Evolutionary conservation across 2,113 vertebrate genomes (phyloP).

Genomic region (Triplophysa rosa): DNA sequence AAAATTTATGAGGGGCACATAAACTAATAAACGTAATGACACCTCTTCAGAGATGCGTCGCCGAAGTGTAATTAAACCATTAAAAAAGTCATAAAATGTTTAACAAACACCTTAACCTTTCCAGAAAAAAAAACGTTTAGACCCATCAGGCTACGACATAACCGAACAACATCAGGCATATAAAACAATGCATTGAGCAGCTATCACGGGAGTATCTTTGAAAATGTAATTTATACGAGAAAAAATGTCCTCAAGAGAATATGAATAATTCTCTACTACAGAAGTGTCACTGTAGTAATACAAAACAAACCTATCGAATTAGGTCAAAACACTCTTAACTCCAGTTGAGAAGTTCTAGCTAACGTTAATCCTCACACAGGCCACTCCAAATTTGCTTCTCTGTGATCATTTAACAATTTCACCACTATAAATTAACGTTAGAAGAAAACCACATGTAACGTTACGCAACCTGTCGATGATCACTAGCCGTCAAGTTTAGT

Average conservation of each 20-base stretch:
- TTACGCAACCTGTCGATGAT: not conserved
- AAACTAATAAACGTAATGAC: not conserved
- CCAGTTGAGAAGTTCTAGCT: slow-evolving; percentile 23
- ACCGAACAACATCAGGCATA: not conserved
- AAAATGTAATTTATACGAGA: not conserved
- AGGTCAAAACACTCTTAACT: slow-evolving; percentile 27
- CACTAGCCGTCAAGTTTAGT: not conserved
- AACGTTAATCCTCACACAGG: slow-evolving; percentile 18
- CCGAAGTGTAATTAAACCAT: not conserved
- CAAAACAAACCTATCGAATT: not conserved
- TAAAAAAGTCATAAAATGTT: no score
- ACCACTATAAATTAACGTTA: not conserved
- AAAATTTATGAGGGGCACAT: not conserved
- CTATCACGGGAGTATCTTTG: no score
- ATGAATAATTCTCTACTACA: not conserved
- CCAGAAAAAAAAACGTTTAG: no score
- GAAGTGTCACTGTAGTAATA: slow-evolving; percentile 17
- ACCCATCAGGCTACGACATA: not conserved
- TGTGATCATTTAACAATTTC: not conserved
- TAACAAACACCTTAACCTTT: no score
- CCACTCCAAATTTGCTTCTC: not conserved
- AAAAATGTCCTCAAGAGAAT: not conserved
- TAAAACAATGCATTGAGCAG: not conserved
- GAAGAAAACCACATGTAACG: not conserved
- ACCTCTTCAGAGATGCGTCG: not conserved